Evolutionary conservation across 2,797 vertebrate species (phyloP), one percentile per base, ranked within the genome.

Genomic region (Lerista edwardsae): DNA sequence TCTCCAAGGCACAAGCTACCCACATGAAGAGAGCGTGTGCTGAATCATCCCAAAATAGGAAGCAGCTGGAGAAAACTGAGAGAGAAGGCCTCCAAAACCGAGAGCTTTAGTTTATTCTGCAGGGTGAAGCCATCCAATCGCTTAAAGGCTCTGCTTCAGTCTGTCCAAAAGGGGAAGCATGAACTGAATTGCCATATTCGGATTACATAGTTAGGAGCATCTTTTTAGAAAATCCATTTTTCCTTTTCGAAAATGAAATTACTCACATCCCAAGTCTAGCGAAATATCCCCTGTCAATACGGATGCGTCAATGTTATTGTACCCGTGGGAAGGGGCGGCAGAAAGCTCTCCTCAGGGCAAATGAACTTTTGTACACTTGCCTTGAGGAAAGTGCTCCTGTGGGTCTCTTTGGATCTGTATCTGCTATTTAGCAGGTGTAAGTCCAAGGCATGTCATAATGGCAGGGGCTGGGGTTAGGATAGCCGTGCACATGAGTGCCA

Each of bases 31-130:
- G 31, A 71, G 9, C 7, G 51, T 55, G 51, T 55, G 36, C 57
- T 9, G 23, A 74, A 44, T 79, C 76, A 79, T 79, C 55, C 77
- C 44, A 79, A 23, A 79, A 41, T 34, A 74, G 83, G 77, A 84
- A 84, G 59, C 31, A 27, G 2, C 62, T 31, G 65, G 36, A 51
- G 55, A 39, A 73, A 3, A 17, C 14, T 17, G 51, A 55, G 51
- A n/a, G 14, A 55, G 51, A 55, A 3, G 6, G 39, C 31, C n/a
- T 55, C 55, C 57, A 64, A 39, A 73, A 65, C 2, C 19, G n/a
- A 64, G 14, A 65, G 1, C 34, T 55, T 11, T 12, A 14, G 51
- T 55, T 55, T 55, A 55, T 17, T 14, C 51, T 61, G 6, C 21
- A 25, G 19, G 39, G 27, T 25, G 69, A 57, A 64, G 25, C 57